phyloP scores from a whole-genome alignment of 2,113 vertebrate genomes.

The Girardinichthys multiradiatus region DNA sequence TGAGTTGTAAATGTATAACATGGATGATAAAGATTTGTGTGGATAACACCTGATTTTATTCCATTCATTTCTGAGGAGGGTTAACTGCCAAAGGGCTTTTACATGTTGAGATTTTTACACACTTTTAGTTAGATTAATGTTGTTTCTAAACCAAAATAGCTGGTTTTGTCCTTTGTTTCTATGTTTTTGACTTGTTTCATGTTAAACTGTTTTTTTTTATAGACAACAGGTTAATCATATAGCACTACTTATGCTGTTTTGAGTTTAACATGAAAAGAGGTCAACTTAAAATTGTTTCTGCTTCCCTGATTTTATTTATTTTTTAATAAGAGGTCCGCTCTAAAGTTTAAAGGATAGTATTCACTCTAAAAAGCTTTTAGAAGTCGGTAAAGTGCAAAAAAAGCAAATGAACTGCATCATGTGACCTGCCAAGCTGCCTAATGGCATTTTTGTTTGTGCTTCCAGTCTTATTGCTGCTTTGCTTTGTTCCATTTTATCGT shows the following conservation, averaged over 20 bases:
- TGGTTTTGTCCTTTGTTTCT: not conserved
- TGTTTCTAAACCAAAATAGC: not conserved
- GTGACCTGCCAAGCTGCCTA: not conserved
- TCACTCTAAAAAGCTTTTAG: not conserved
- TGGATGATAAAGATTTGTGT: slow-evolving; percentile 67
- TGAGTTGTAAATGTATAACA: slow-evolving; percentile 57
- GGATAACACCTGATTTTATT: slow-evolving; percentile 28
- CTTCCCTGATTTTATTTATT: too few relatives aligned
- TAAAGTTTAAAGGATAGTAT: not conserved
- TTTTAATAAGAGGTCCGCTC: not conserved
- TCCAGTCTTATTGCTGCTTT: too few relatives aligned
- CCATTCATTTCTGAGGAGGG: not conserved
- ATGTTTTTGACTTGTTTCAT: not conserved
- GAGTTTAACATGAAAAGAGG: not conserved
- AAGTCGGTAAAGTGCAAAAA: not conserved
- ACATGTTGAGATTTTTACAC: not conserved
- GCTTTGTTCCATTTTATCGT: too few relatives aligned
- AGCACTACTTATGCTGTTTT: not conserved
- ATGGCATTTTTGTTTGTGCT: not conserved
- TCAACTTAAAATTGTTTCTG: too few relatives aligned
- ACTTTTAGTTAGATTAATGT: too few relatives aligned
- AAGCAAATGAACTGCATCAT: not conserved
- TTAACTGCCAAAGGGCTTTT: too few relatives aligned
- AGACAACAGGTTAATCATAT: too few relatives aligned
- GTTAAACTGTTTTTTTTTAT: too few relatives aligned